These are phyloP conservation scores for Leiothrix lutea DNA, from an alignment of 2,113 vertebrate genomes.

Conservation along the genomic window DNA sequence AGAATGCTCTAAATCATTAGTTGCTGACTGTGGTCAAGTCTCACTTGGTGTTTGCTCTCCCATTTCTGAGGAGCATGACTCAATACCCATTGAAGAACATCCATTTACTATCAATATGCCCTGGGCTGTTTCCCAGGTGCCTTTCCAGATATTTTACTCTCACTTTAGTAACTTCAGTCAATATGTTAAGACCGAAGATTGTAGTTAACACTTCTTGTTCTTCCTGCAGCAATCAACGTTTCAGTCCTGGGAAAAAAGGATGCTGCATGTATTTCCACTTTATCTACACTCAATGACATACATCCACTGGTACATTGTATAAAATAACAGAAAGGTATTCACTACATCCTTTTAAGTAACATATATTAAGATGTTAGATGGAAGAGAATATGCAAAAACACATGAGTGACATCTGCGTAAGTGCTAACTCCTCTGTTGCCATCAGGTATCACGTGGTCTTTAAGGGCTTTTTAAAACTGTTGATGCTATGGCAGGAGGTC, in stretches of 20 bases:
- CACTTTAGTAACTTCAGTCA: background rate
- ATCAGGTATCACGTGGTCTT: rapidly evolving
- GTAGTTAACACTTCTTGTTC: background rate
- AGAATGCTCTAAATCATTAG: background rate
- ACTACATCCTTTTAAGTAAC: background rate
- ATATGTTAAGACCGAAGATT: background rate
- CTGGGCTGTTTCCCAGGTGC: background rate
- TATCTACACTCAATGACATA: background rate
- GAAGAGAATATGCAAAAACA: background rate
- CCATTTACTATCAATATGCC: background rate
- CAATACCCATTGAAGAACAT: background rate
- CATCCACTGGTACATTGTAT: background rate
- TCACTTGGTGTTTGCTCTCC: background rate
- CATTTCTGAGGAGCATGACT: background rate
- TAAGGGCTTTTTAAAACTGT: background rate
- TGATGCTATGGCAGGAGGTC: background rate
- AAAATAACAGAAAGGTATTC: background rate
- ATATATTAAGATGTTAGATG: background rate
- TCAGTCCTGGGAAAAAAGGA: background rate
- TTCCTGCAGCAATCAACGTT: background rate
- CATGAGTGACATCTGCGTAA: background rate
- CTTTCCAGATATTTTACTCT: background rate
- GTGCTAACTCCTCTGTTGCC: background rate
- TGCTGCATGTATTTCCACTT: background rate
- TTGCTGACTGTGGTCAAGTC: background rate